Evolutionary conservation across 2,888 invertebrate genomes (phyloP).

Genomic region (Phaonia tiefii): DNA sequence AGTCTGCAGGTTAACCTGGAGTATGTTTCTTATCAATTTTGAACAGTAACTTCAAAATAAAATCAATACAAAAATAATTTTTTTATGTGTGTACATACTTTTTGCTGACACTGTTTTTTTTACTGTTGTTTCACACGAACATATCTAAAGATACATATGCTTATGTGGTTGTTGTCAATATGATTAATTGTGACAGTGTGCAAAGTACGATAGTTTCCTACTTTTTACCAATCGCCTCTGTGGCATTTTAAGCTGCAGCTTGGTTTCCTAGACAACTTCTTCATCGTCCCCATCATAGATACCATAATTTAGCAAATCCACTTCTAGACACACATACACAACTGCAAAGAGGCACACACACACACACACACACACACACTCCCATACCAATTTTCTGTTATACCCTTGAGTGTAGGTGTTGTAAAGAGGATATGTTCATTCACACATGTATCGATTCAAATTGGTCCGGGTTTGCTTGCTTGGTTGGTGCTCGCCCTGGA

Average conservation of each 20-base stretch:
- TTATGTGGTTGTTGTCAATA: slow-evolving; percentile 58
- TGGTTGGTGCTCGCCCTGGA: slow-evolving; percentile 19
- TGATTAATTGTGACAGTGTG: slow-evolving; percentile 66
- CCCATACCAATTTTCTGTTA: background rate
- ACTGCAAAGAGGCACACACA: no score
- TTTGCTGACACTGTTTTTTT: background rate
- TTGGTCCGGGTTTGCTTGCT: background rate
- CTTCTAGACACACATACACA: background rate
- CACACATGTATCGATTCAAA: no score
- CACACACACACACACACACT: background rate
- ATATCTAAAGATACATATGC: background rate
- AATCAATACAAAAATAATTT: no score
- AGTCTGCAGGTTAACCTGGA: no score
- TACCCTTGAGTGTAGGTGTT: slow-evolving; percentile 54
- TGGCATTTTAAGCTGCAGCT: background rate
- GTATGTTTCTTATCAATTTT: no score
- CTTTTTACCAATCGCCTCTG: slow-evolving; percentile 33
- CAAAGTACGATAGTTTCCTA: slow-evolving; percentile 60
- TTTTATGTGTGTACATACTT: no score
- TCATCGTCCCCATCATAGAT: background rate
- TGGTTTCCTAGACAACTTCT: background rate
- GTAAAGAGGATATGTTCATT: slow-evolving; percentile 20
- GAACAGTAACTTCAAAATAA: background rate
- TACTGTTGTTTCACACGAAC: background rate
- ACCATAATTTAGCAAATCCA: background rate